A percentile compares a stretch with the other conserved stretches of the same genome.
Evolutionary conservation across 2,888 invertebrate genomes (phyloP).

Genomic region (Odontocerum albicorne): DNA sequence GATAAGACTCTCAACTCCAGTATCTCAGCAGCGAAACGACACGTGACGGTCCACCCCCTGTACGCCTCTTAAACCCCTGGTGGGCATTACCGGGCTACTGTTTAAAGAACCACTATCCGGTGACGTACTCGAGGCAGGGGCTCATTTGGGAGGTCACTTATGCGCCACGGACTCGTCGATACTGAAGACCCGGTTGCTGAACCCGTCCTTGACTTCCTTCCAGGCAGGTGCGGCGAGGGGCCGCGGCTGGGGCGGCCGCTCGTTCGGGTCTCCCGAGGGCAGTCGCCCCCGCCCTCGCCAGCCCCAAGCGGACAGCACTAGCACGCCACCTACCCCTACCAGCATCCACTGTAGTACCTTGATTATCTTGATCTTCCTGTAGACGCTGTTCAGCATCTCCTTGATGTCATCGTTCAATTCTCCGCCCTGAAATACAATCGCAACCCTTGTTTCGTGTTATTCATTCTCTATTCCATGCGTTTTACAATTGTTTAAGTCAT

Average conservation of each 20-base stretch:
- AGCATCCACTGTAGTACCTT: slow-evolving; percentile 50
- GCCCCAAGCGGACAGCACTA: slow-evolving; percentile 34
- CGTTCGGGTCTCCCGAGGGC: neutral
- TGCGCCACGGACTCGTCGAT: slow-evolving; percentile 20
- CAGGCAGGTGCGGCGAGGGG: slow-evolving; percentile 9
- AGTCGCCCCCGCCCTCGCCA: slow-evolving; percentile 11
- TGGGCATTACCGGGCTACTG: too few species aligned
- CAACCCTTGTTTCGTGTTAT: too few species aligned
- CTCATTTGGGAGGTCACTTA: slow-evolving; percentile 22
- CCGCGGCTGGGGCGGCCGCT: neutral
- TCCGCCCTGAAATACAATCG: slow-evolving; percentile 47
- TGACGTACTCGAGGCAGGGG: too few species aligned
- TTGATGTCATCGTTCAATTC: slow-evolving; percentile 45
- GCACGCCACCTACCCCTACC: slow-evolving; percentile 43
- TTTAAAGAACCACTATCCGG: too few species aligned
- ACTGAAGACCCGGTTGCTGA: slow-evolving; percentile 17
- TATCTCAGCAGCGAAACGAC: too few species aligned
- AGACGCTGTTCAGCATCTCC: slow-evolving; percentile 46
- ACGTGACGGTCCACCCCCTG: too few species aligned
- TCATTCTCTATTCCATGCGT: too few species aligned
- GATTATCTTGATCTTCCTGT: slow-evolving; percentile 46
- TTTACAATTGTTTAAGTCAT: too few species aligned
- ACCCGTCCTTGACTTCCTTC: slow-evolving; percentile 11
- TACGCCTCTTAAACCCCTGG: too few species aligned
- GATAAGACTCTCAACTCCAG: too few species aligned